A percentile compares a stretch with the other conserved stretches of the same genome.
Conservation (phyloP, 2,888 invertebrate genomes). For the Ormyrus rosae region DNA sequence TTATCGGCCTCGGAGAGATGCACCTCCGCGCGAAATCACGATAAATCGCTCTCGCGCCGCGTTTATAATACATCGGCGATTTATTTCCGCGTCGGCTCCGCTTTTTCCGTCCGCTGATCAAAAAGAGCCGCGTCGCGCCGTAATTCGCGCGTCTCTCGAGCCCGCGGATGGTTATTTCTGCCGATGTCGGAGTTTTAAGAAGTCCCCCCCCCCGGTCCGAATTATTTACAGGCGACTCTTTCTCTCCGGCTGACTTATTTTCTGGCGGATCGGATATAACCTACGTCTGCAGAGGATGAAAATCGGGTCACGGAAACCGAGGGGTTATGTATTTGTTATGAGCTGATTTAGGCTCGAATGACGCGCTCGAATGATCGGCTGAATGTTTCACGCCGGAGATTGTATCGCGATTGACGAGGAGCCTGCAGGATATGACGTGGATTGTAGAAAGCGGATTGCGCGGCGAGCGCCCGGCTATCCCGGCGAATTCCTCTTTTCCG, state of each 20-base stretch:
- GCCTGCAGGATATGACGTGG: not conserved
- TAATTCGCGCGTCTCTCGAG: not conserved
- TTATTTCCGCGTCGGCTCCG: conserved; percentile 1
- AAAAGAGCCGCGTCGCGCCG: not conserved
- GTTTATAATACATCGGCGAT: conserved; percentile 3
- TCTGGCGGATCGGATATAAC: too few relatives aligned
- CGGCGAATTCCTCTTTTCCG: too few relatives aligned
- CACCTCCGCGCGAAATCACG: conserved; percentile 18
- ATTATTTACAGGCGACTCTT: too few relatives aligned
- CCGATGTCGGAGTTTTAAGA: not conserved
- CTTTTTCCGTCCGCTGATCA: not conserved
- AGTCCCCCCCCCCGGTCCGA: not conserved
- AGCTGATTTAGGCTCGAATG: too few relatives aligned
- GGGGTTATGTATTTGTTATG: too few relatives aligned
- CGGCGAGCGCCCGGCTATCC: not conserved
- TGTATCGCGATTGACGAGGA: too few relatives aligned
- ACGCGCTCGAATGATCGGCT: too few relatives aligned
- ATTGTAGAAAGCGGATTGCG: not conserved
- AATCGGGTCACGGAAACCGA: too few relatives aligned
- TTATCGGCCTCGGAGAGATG: conserved; percentile 5
- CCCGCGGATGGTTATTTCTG: not conserved
- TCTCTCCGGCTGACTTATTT: too few relatives aligned
- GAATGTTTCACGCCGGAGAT: too few relatives aligned
- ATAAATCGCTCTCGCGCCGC: conserved; percentile 13
- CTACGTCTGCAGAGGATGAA: too few relatives aligned